Percentiles rank a stretch among this genome's conserved stretches.
Conservation (phyloP, 23 tunicate genomes). For the Trididemnum clinides region DNA sequence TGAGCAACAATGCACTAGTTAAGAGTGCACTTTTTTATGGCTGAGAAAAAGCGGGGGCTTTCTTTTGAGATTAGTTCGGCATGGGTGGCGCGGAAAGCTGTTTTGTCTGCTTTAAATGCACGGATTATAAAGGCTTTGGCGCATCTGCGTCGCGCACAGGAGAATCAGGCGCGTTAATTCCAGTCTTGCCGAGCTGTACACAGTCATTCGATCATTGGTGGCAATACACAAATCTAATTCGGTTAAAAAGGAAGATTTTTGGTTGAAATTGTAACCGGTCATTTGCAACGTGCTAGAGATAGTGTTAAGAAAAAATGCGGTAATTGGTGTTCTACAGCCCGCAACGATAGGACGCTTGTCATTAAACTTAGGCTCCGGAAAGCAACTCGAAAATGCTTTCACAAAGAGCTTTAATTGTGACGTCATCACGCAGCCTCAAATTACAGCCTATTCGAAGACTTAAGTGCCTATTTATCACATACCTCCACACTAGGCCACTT, state of each 20-base stretch:
- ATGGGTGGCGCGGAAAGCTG: conserved; percentile 54
- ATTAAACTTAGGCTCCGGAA: not conserved
- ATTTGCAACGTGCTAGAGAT: not conserved
- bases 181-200: no score
- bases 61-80: conserved; percentile 30
- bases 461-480: not conserved
- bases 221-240: not conserved
- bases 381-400: not conserved
- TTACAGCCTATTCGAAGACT: conserved; percentile 7
- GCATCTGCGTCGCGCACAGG: conserved; percentile 36
- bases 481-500: not conserved
- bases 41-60: not conserved
- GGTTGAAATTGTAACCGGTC: not conserved
- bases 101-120: conserved; percentile 19
- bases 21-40: no score
- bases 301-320: not conserved
- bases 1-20: no score
- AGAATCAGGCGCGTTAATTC: not conserved
- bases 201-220: not conserved
- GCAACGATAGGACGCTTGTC: not conserved
- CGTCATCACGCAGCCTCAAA: conserved; percentile 15
- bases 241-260: not conserved
- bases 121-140: conserved; percentile 55
- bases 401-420: conserved; percentile 23
- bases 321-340: not conserved